These are phyloP conservation scores for Neuroterus valhalla DNA, from an alignment of 1,140 invertebrate genomes.

Conservation along the genomic window DNA sequence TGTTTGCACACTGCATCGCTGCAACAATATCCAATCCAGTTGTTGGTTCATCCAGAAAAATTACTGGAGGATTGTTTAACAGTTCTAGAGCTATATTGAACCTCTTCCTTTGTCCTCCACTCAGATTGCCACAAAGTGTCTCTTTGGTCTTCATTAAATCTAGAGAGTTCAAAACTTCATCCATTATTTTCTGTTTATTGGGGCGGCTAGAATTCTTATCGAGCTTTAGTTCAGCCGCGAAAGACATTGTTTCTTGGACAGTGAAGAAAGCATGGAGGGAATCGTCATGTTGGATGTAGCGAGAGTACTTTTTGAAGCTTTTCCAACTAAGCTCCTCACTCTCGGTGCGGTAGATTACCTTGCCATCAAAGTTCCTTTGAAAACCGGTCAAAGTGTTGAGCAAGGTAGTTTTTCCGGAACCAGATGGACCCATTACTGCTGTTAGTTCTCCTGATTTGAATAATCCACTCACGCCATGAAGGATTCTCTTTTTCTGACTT, in stretches of 20 bases:
- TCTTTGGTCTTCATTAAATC: slow-evolving; percentile 82
- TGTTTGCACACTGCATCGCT: slow-evolving; percentile 86
- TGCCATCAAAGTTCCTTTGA: slow-evolving; percentile 64
- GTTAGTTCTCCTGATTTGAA: too few species aligned
- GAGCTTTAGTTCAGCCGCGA: slow-evolving; percentile 88
- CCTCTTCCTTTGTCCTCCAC: slow-evolving; percentile 93
- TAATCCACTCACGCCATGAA: slow-evolving; percentile 77
- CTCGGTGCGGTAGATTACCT: slow-evolving; percentile 55
- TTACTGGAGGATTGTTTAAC: slow-evolving; percentile 91
- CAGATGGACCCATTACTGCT: slow-evolving; percentile 83
- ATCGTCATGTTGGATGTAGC: slow-evolving; percentile 95
- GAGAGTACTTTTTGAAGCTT: slow-evolving; percentile 80
- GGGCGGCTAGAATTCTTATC: slow-evolving; percentile 77
- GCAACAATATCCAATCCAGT: slow-evolving; percentile 75
- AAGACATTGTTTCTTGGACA: slow-evolving; percentile 88
- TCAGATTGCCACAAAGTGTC: slow-evolving; percentile 85
- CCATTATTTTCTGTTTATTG: slow-evolving; percentile 83
- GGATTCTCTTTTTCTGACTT: slow-evolving; percentile 74
- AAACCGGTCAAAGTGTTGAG: slow-evolving; percentile 80
- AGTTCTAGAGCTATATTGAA: slow-evolving; percentile 94
- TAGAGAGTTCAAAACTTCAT: slow-evolving; percentile 82
- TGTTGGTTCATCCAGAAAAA: slow-evolving; percentile 89
- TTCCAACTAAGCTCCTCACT: slow-evolving; percentile 73
- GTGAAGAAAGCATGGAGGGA: slow-evolving; percentile 87
- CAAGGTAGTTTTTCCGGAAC: slow-evolving; percentile 82